Conservation (phyloP, 2,113 vertebrate species). For the Brienomyrus brachyistius region DNA sequence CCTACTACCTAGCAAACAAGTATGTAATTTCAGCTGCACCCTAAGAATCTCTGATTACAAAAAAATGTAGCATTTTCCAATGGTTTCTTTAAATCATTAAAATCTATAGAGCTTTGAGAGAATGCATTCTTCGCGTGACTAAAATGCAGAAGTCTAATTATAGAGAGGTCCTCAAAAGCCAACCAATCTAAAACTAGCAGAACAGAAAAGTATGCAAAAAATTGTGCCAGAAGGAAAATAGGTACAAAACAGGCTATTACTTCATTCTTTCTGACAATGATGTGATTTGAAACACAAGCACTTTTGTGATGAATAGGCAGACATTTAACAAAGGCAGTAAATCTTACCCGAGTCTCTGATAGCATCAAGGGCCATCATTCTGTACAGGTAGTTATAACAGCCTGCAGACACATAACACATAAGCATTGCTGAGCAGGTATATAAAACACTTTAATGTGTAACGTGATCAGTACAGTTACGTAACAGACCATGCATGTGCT, state of each 20-base stretch:
- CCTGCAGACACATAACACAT: constrained; percentile 53
- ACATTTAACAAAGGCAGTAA: not conserved
- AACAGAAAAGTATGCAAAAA: not conserved
- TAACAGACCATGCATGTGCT: not conserved
- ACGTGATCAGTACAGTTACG: not conserved
- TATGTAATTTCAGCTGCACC: not conserved
- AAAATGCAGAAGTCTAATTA: not conserved
- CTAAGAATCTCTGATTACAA: not conserved
- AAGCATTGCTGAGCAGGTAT: not conserved
- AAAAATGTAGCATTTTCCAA: not conserved
- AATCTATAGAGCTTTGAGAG: not conserved
- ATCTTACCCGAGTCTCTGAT: constrained; percentile 75
- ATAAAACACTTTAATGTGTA: not conserved
- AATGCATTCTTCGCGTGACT: not conserved
- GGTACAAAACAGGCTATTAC: not conserved
- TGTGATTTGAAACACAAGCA: not conserved
- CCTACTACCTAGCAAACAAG: not conserved
- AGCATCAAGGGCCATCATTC: constrained; percentile 90
- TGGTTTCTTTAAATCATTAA: not conserved
- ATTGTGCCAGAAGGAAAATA: not conserved
- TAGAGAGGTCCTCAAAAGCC: not conserved
- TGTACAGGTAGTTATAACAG: constrained; percentile 79
- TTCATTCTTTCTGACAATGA: not conserved
- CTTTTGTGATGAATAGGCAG: not conserved
- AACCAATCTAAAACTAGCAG: not conserved